Base-by-base conservation (phyloP, 2,113 vertebrate genomes). In the Motacilla tschutschensis region DNA sequence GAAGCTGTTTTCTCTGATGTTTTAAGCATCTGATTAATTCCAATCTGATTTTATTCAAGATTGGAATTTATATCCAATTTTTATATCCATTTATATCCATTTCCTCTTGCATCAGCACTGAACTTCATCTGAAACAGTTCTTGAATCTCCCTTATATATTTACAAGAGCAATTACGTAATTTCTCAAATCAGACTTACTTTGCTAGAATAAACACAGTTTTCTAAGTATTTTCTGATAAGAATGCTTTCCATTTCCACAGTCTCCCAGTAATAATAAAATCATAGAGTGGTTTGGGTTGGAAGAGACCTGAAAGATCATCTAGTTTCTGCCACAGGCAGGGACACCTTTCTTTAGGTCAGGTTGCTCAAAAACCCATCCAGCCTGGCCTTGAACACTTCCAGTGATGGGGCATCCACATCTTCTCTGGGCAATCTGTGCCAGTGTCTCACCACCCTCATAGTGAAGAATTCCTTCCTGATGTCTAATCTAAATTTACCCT, bases 41-140 rank as follows among this genome's bases (percentile, higher is more conserved):
- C n/a, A 81, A 29, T 44, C 26, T 86, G 71, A 79, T 46, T 79
- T 88, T 88, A 75, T 78, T 89, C 41, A 83, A 64, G n/a, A n/a
- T n/a, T n/a, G n/a, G n/a, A n/a, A n/a, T n/a, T n/a, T n/a, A n/a
- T n/a, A n/a, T n/a, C n/a, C n/a, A n/a, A n/a, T n/a, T n/a, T n/a
- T n/a, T n/a, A n/a, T n/a, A n/a, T n/a, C n/a, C n/a, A n/a, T n/a
- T n/a, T n/a, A n/a, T 60, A 60, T 25, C 44, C 0, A 1, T 81
- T 81, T 91, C 16, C 41, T 60, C 43, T 88, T 69, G 22, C 26
- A 18, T 43, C 63, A 75, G 8, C 17, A 62, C 55, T 43, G 20
- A 69, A 50, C 33, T 81, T 81, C 22, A 83, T 65, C 41, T 86
- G 50, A 80, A 80, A 48, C 8, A 54, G 54, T 58, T 81, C 63